Evolutionary conservation across 2,888 invertebrate species (phyloP).

Genomic region (Synergus gifuensis): DNA sequence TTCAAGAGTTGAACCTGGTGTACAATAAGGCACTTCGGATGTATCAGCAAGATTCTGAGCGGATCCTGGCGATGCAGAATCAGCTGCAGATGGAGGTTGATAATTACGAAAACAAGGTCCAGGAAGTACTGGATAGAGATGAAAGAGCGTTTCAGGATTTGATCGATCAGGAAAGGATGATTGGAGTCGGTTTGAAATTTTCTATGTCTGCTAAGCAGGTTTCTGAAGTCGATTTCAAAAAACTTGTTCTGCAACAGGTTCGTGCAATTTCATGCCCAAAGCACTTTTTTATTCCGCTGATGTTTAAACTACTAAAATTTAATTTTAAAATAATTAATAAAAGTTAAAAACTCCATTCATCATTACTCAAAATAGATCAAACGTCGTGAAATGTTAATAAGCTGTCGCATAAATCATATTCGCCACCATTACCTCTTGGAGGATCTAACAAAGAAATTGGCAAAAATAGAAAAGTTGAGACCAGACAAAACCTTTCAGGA

Average conservation of each 20-base stretch:
- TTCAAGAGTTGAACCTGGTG: not conserved
- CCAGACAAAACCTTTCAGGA: not conserved
- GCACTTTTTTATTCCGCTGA: not conserved
- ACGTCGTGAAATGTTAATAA: not conserved
- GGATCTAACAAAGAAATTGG: not conserved
- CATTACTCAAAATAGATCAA: not conserved
- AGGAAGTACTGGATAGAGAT: slow-evolving; percentile 5
- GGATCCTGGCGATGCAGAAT: slow-evolving; percentile 9
- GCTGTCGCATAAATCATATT: not conserved
- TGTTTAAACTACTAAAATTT: not conserved
- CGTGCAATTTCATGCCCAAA: not conserved
- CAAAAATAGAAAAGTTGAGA: not conserved
- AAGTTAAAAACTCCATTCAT: slow-evolving; percentile 2
- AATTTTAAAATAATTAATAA: not conserved
- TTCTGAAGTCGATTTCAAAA: not conserved
- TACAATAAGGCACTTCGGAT: not conserved
- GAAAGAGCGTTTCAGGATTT: not conserved
- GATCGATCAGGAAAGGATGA: not conserved
- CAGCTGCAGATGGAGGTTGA: not conserved
- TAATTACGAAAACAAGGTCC: slow-evolving; percentile 15
- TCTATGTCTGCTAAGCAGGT: not conserved
- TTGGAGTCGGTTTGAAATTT: slow-evolving; percentile 9
- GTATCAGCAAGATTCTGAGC: not conserved
- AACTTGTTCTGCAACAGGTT: not conserved
- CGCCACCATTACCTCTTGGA: not conserved